These are phyloP conservation scores for Mesembrinibis cayennensis DNA, from an alignment of 2,113 vertebrate species.

Conservation along the genomic window DNA sequence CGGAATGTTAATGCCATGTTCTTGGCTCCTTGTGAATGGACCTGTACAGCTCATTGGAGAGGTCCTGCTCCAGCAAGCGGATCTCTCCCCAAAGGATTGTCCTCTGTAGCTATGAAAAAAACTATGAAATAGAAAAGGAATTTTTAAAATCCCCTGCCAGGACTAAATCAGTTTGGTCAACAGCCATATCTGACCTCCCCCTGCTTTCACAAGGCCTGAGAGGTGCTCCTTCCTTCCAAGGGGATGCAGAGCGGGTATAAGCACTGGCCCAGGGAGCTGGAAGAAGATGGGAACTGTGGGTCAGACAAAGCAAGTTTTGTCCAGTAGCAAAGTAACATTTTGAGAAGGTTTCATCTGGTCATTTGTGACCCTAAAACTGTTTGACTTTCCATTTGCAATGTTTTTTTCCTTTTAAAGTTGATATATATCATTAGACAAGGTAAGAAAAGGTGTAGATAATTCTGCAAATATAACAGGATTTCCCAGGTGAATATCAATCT, in stretches of 20 bases:
- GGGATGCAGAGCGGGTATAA: background rate
- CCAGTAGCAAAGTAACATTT: background rate
- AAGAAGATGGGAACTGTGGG: background rate
- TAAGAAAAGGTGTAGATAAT: background rate
- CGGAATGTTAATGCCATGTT: conserved; percentile 17
- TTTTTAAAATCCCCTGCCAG: background rate
- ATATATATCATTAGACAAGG: background rate
- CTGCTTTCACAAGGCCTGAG: background rate
- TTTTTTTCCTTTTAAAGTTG: background rate
- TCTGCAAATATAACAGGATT: background rate
- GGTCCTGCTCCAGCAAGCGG: background rate
- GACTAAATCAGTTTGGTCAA: background rate
- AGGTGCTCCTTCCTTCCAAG: background rate
- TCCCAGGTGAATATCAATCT: background rate
- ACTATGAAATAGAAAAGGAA: background rate
- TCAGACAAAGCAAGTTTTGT: background rate
- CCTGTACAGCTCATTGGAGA: background rate
- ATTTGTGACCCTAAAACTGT: background rate
- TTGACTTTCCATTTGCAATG: background rate
- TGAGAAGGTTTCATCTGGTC: background rate
- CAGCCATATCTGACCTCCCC: background rate
- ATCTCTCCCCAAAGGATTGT: background rate
- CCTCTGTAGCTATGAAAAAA: conserved; percentile 8
- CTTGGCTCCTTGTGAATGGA: conserved; percentile 15
- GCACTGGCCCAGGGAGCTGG: background rate